phyloP scores from a whole-genome alignment of 2,113 vertebrate species.

The Myrmecophaga tridactyla region DNA sequence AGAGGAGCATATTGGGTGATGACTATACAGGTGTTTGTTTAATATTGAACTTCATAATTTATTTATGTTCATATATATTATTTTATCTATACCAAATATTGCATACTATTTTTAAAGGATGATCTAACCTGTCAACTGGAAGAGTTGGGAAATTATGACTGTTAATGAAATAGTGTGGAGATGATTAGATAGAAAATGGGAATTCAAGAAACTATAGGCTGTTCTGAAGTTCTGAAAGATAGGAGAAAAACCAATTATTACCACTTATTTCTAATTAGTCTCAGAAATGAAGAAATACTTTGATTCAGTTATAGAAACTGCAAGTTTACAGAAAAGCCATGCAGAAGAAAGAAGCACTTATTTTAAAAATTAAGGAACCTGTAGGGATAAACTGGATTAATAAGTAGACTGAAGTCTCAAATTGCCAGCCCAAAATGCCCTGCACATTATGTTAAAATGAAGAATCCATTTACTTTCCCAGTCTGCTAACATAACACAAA shows the following conservation, averaged over 20 bases:
- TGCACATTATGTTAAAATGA: background rate
- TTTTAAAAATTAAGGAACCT: background rate
- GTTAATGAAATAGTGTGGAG: background rate
- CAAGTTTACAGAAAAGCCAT: no score
- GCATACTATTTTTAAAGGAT: constrained; percentile 13
- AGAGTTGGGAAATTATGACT: background rate
- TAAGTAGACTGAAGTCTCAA: background rate
- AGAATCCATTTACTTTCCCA: background rate
- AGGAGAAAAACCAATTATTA: background rate
- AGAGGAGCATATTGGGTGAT: background rate
- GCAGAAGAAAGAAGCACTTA: no score
- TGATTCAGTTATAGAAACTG: no score
- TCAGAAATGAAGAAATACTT: background rate
- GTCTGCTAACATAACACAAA: background rate
- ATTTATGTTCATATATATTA: background rate
- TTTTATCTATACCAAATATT: background rate
- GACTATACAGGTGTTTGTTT: background rate
- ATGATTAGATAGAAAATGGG: background rate
- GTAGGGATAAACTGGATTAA: background rate
- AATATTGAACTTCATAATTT: background rate
- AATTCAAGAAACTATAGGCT: background rate
- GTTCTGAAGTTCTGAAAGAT: background rate
- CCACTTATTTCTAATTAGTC: background rate
- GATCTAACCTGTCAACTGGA: background rate
- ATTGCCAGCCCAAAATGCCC: background rate